A percentile compares a stretch with the other conserved stretches of the same genome.
These are phyloP conservation scores for Zoanthus solanderi DNA, from an alignment of 92 coral and sea anemone genomes.

Conservation along the genomic window DNA sequence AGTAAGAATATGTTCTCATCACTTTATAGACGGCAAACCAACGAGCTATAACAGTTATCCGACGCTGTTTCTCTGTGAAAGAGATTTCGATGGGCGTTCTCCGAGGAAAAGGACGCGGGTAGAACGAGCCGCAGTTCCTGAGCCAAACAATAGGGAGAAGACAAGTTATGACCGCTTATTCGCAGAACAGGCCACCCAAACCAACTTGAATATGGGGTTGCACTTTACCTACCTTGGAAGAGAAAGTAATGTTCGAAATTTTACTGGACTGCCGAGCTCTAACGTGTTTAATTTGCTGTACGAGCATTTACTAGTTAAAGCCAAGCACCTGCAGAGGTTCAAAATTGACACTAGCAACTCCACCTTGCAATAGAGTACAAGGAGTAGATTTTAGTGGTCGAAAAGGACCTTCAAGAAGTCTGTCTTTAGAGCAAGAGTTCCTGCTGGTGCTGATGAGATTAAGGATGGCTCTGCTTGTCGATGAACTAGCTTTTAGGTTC, in stretches of 20 bases:
- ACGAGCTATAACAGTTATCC: slow-evolving; percentile 18
- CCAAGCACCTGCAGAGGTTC: slow-evolving; percentile 29
- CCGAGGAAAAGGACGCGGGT: slow-evolving; percentile 21
- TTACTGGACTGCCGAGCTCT: slow-evolving; percentile 32
- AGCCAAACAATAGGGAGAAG: slow-evolving; percentile 5
- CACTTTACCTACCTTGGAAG: slow-evolving; percentile 23
- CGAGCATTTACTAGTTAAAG: slow-evolving; percentile 1
- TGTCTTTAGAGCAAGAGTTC: slow-evolving; percentile 59
- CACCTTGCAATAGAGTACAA: slow-evolving; percentile 15
- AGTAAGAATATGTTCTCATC: slow-evolving; percentile 19
- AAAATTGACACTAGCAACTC: slow-evolving; percentile 21
- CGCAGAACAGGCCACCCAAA: slow-evolving; percentile 21
- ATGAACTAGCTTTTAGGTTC: slow-evolving; percentile 42
- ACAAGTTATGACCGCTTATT: slow-evolving; percentile 12
- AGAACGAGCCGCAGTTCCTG: slow-evolving; percentile 17
- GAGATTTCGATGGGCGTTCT: slow-evolving; percentile 19
- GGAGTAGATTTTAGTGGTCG: slow-evolving; percentile 27
- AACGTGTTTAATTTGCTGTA: slow-evolving; percentile 12
- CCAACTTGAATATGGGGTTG: slow-evolving; percentile 23
- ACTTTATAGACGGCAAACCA: slow-evolving; percentile 22
- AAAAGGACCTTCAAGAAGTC: slow-evolving; percentile 53
- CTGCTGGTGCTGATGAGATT: slow-evolving; percentile 55
- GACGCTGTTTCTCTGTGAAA: slow-evolving; percentile 13
- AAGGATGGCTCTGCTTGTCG: slow-evolving; percentile 47
- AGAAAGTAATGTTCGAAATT: slow-evolving; percentile 21